Conservation (phyloP, 2,888 invertebrate genomes). For the Rhamnusium bicolor region DNA sequence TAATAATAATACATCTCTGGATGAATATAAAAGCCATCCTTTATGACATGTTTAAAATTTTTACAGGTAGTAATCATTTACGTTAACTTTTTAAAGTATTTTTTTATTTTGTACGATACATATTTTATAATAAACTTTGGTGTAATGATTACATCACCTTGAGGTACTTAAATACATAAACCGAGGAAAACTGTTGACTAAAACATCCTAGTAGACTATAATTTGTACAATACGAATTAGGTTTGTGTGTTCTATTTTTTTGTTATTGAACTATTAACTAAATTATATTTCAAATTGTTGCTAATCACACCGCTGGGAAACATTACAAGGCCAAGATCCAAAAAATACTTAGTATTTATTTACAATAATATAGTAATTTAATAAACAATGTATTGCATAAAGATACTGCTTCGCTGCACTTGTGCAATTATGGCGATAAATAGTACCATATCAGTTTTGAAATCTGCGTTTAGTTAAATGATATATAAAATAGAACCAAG, state of each 20-base stretch:
- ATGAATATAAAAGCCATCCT: no score
- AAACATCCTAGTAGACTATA: not conserved
- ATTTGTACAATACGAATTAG: not conserved
- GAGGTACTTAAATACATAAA: not conserved
- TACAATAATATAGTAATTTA: constrained; percentile 54
- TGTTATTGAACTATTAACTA: constrained; percentile 9
- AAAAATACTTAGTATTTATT: constrained; percentile 50
- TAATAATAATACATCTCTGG: no score
- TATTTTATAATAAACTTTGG: not conserved
- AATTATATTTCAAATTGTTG: constrained; percentile 2
- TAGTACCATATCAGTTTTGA: constrained; percentile 59
- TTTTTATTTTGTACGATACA: no score
- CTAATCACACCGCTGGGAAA: constrained; percentile 38
- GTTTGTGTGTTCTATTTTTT: constrained; percentile 4
- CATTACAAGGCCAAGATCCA: constrained; percentile 46
- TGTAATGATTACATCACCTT: not conserved
- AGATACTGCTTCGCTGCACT: constrained; percentile 54
- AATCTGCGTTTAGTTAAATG: constrained; percentile 60
- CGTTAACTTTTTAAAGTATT: no score
- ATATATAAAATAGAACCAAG: constrained; percentile 68
- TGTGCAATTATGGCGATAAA: constrained; percentile 58
- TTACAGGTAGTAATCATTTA: no score
- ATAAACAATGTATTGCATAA: constrained; percentile 54
- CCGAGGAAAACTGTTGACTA: not conserved
- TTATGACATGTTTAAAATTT: no score